Evolutionary conservation across 2,113 vertebrate species (phyloP), one percentile per base, ranked within the genome.

Genomic region (Mormoops blainvillei): DNA sequence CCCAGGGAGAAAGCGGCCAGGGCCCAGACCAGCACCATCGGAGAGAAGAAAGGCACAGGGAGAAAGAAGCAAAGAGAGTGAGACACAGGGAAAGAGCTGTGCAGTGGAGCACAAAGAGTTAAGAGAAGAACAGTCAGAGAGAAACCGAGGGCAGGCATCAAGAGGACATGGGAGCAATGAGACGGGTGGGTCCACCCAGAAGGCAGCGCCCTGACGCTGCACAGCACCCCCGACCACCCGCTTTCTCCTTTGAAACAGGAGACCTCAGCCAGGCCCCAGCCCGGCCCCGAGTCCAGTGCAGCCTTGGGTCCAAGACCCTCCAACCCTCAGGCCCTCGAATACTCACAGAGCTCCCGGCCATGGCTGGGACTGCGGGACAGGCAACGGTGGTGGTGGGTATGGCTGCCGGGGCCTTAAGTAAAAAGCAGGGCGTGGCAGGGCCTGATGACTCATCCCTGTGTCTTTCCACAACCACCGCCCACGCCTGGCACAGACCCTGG

Each of bases 401-500:
- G 38, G 20, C 56, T 20, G 71, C 33, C 16, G 63, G 71, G 65
- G n/a, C 61, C 80, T 92, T 76, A 95, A 95, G 43, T 77, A 65
- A 56, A 56, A 68, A 19, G 61, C 36, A 5, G 83, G 78, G 83
- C 13, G 61, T 48, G 83, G 56, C 84, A 0, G 8, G 73, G 11
- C 50, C 28, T 2, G 54, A n/a, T 95, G 83, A 97, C 56, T 96
- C 91, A 94, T 1, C 78, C 28, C 1, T 38, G 1, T 7, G 45
- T 48, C 36, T 71, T 38, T 78, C 70, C 86, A 41, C 78, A 18
- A 56, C 80, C 90, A 31, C 67, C 71, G 3, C 87, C 93, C 78
- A 86, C 73, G 45, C 50, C 68, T 92, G 91, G 91, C 84, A 28
- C 88, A 89, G 87, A 86, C 84, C 50, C 94, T 5, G 41, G 67